Conservation (phyloP, 2,797 vertebrate genomes). For the Podarcis lilfordi region DNA sequence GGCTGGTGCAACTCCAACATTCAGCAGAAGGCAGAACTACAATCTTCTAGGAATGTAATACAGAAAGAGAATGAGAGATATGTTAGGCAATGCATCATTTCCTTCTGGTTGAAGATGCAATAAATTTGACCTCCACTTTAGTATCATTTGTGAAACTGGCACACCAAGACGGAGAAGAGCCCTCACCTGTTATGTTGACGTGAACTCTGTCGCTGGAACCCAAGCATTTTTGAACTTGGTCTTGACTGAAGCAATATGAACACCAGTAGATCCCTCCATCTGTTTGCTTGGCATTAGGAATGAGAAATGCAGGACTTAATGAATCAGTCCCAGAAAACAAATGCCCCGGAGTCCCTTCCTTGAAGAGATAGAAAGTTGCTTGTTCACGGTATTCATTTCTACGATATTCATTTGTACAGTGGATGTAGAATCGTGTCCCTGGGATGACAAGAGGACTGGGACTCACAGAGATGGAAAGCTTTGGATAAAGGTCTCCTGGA, state of each 20-base stretch:
- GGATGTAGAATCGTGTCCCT: neutral
- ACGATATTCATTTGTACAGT: neutral
- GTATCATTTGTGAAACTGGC: fast-evolving
- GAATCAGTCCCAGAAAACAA: fast-evolving
- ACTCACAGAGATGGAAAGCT: neutral
- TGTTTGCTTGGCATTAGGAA: fast-evolving
- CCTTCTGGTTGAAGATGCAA: too few species aligned
- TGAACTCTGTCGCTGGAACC: neutral
- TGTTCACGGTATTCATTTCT: fast-evolving
- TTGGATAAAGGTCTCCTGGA: fast-evolving
- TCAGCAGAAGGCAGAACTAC: neutral
- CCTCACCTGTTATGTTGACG: slow-evolving; percentile 10
- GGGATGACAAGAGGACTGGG: fast-evolving
- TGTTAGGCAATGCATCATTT: too few species aligned
- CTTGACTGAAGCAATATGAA: neutral
- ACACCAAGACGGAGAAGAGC: too few species aligned
- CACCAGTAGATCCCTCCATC: neutral
- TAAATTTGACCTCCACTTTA: neutral
- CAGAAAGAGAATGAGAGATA: too few species aligned
- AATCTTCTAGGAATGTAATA: too few species aligned
- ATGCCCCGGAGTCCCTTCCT: fast-evolving
- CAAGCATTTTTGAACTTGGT: fast-evolving
- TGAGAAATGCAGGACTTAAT: fast-evolving
- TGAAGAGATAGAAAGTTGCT: neutral
- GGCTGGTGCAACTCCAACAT: neutral